Evolutionary conservation across 2,888 invertebrate species (phyloP).

Genomic region (Oscheius myriophilus): DNA sequence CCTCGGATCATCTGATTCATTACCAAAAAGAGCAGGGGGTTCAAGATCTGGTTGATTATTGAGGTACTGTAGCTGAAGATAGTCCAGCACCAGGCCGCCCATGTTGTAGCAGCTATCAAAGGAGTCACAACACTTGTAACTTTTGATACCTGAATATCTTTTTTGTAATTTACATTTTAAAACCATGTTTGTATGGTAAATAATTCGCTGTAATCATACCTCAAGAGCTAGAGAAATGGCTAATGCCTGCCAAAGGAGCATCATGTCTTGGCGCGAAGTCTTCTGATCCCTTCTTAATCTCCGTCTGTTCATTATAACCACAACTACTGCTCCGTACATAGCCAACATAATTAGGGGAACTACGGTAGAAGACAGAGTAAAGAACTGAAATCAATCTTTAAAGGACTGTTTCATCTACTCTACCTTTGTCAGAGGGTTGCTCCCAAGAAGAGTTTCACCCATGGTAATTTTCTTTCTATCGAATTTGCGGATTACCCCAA

Average conservation of each 20-base stretch:
- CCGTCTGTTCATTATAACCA: slow-evolving; percentile 42
- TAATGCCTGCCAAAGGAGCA: slow-evolving; percentile 41
- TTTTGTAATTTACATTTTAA: neutral
- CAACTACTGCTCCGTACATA: slow-evolving; percentile 41
- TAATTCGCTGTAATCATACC: slow-evolving; percentile 18
- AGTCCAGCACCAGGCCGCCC: slow-evolving; percentile 24
- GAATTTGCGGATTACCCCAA: slow-evolving; percentile 36
- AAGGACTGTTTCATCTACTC: neutral
- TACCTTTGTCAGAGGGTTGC: slow-evolving; percentile 42
- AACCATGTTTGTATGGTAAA: neutral
- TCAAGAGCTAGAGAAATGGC: slow-evolving; percentile 44
- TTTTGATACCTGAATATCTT: slow-evolving; percentile 15
- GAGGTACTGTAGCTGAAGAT: slow-evolving; percentile 35
- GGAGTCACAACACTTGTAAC: slow-evolving; percentile 19
- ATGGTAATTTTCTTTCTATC: slow-evolving; percentile 23
- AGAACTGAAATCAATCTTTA: slow-evolving; percentile 37
- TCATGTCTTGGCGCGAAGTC: slow-evolving; percentile 31
- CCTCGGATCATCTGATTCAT: slow-evolving; percentile 45
- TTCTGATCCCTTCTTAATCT: slow-evolving; percentile 26
- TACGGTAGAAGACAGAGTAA: slow-evolving; percentile 40
- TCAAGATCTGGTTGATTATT: slow-evolving; percentile 49
- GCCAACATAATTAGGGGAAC: slow-evolving; percentile 42
- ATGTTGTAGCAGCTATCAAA: slow-evolving; percentile 14
- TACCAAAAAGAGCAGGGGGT: slow-evolving; percentile 40
- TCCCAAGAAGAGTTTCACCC: slow-evolving; percentile 37